phyloP scores from a whole-genome alignment of 2,113 vertebrate species.

The Colistium nudipinnis region DNA sequence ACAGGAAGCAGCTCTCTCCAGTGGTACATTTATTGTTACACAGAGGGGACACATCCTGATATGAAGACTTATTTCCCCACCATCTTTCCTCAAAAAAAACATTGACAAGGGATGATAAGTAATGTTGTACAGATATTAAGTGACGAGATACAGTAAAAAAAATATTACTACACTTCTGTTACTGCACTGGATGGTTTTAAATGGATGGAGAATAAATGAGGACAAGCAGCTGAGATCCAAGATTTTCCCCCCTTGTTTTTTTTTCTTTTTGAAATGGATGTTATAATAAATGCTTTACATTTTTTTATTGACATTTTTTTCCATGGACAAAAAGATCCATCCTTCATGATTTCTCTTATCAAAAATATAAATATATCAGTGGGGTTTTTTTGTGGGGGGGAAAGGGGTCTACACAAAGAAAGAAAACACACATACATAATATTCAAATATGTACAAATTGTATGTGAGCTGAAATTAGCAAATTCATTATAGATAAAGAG shows the following conservation, averaged over 20 bases:
- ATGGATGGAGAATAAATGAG: constrained; percentile 3
- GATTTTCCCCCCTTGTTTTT: constrained; percentile 6
- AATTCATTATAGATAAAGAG: constrained; percentile 78
- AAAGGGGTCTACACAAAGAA: constrained; percentile 72
- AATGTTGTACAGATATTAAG: constrained; percentile 19
- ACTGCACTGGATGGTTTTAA: constrained; percentile 28
- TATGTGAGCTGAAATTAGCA: constrained; percentile 74
- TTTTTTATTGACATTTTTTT: constrained; percentile 59
- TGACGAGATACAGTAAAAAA: constrained; percentile 18
- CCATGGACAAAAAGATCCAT: constrained; percentile 45
- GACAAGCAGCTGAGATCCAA: constrained; percentile 20
- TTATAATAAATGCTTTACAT: constrained; percentile 56
- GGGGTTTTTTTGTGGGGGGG: constrained; percentile 66
- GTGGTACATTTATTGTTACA: constrained; percentile 67
- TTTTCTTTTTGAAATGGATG: constrained; percentile 22
- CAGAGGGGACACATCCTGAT: constrained; percentile 19
- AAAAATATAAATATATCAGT: constrained; percentile 82
- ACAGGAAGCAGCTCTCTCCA: constrained; percentile 58
- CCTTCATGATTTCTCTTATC: constrained; percentile 77
- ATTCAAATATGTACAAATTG: constrained; percentile 84
- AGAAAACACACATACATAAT: constrained; percentile 79
- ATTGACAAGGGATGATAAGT: constrained; percentile 18
- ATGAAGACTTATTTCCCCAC: constrained; percentile 26
- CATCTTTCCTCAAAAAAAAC: constrained; percentile 11
- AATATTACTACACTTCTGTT: constrained; percentile 25